phyloP scores from a whole-genome alignment of 2,113 vertebrate species.

The Neofelis nebulosa region DNA sequence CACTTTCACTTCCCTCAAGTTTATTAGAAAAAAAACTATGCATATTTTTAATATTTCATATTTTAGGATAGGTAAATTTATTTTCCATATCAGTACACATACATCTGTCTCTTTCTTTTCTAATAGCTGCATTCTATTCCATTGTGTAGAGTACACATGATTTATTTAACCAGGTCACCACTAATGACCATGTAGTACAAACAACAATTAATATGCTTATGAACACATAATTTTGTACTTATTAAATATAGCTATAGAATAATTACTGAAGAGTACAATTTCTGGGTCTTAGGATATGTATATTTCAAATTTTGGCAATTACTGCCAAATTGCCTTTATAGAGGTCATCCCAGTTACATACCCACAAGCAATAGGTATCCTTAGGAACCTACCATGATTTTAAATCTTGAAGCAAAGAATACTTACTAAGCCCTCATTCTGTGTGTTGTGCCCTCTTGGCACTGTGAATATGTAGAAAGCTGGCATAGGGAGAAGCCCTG shows the following conservation, averaged over 20 bases:
- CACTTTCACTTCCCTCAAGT: background rate
- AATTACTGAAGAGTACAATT: background rate
- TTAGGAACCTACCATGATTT: background rate
- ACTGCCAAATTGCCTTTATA: background rate
- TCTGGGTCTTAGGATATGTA: background rate
- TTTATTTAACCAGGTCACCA: background rate
- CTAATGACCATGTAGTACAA: background rate
- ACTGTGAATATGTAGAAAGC: background rate
- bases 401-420: background rate
- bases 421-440: background rate
- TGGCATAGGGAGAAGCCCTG: background rate
- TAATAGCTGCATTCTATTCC: background rate
- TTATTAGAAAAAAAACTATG: background rate
- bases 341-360: too few relatives aligned
- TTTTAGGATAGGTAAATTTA: background rate
- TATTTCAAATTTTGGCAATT: background rate
- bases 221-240: background rate
- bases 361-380: background rate
- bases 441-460: background rate
- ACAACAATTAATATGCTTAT: background rate
- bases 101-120: background rate
- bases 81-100: background rate
- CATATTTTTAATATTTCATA: background rate
- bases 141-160: accelerated
- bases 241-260: background rate